Conservation (phyloP, 2,888 invertebrate species). For the Anorthoa munda region DNA sequence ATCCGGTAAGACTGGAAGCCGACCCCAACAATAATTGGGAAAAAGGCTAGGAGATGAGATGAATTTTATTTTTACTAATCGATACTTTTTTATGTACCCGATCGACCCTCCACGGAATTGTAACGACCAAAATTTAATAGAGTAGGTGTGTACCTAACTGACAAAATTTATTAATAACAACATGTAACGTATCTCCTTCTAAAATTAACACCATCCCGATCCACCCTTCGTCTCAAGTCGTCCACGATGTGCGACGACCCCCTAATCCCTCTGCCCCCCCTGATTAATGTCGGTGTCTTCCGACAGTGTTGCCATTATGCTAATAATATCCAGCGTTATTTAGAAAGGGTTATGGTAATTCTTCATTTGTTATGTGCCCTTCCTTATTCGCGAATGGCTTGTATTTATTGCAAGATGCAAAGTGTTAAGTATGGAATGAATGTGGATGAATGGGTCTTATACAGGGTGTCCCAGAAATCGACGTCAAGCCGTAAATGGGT, state of each 20-base stretch:
- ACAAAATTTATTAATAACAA: background rate
- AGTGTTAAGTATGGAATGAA: background rate
- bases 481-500: too few relatives aligned
- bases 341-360: conserved; percentile 57
- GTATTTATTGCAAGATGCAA: conserved; percentile 27
- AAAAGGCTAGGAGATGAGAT: too few relatives aligned
- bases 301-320: conserved; percentile 74
- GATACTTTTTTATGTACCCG: too few relatives aligned
- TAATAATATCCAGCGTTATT: conserved; percentile 65
- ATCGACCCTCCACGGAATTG: too few relatives aligned
- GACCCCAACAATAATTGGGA: too few relatives aligned
- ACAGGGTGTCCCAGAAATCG: too few relatives aligned
- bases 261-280: conserved; percentile 21
- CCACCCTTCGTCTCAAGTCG: conserved; percentile 57
- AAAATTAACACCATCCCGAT: conserved; percentile 6
- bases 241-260: conserved; percentile 23
- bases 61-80: too few relatives aligned
- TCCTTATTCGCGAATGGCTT: conserved; percentile 28
- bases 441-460: background rate
- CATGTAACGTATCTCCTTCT: conserved; percentile 13
- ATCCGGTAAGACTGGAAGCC: too few relatives aligned
- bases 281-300: conserved; percentile 74
- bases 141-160: too few relatives aligned
- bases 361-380: conserved; percentile 54
- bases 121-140: too few relatives aligned